Conservation (phyloP, 2,888 invertebrate species). For the Anagyrus pseudococci region DNA sequence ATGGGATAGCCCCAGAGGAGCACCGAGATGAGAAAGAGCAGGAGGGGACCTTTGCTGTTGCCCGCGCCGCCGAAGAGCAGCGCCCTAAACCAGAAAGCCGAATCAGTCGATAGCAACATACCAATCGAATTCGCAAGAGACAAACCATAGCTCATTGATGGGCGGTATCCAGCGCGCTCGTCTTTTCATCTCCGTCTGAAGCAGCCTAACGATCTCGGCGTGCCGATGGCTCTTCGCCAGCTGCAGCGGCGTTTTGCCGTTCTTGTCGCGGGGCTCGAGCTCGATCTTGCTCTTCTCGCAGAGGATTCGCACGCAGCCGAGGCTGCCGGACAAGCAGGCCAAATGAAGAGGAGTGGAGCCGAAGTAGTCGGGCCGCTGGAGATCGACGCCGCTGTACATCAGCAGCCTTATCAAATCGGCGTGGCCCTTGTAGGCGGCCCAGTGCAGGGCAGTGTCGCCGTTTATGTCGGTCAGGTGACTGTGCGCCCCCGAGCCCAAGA, state of each 20-base stretch:
- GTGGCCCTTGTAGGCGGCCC: constrained; percentile 94
- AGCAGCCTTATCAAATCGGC: constrained; percentile 85
- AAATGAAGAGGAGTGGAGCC: constrained; percentile 91
- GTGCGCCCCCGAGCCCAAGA: constrained; percentile 88
- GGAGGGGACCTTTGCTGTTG: constrained; percentile 85
- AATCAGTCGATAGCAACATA: no score
- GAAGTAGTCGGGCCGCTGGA: constrained; percentile 90
- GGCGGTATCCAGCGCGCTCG: constrained; percentile 88
- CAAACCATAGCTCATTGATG: constrained; percentile 80
- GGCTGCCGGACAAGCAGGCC: constrained; percentile 87
- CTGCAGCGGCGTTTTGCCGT: constrained; percentile 90
- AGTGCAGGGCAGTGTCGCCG: constrained; percentile 91
- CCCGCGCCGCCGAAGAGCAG: constrained; percentile 89
- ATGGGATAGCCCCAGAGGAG: constrained; percentile 92
- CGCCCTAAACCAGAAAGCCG: constrained; percentile 66
- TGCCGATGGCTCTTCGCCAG: constrained; percentile 89
- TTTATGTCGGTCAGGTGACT: constrained; percentile 89
- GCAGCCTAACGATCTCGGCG: constrained; percentile 80
- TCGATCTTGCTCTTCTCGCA: constrained; percentile 92
- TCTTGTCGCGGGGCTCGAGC: constrained; percentile 85
- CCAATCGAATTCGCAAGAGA: constrained; percentile 1
- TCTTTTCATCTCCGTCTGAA: constrained; percentile 80
- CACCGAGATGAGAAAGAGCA: constrained; percentile 85
- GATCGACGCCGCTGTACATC: constrained; percentile 89
- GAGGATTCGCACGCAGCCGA: constrained; percentile 83